Base-by-base conservation (phyloP, 2,113 vertebrate genomes). In the Aptenodytes patagonicus region DNA sequence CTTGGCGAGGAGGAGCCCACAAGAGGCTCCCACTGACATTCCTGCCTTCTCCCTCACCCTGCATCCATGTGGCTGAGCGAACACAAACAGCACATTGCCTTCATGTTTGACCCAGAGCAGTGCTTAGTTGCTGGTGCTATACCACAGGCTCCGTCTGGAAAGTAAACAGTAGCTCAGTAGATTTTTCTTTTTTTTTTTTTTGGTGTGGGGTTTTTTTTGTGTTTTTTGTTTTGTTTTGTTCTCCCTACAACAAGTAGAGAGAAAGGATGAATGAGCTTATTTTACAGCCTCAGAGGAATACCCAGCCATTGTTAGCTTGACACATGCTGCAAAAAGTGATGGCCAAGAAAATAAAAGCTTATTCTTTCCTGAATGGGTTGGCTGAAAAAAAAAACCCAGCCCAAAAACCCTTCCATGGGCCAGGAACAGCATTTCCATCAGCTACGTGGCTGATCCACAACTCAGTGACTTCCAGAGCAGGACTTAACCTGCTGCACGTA, bases 261-360 rank as follows among this genome's bases (percentile, higher is more conserved):
- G 62, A 82, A 91, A 81, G 72, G 80, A 87, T 93, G 92, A 97
- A 95, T 89, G 86, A 87, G 92, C 76, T 95, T 84, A 92, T 93
- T 93, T 92, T 83, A 71, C 72, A 95, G 85, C 72, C 86, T 93
- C 5, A 2, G 76, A 90, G 89, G 65, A 92, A 93, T 87, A 96
- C 64, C 69, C 69, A 42, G 66, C 34, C 80, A 91, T 87, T 97
- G 89, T 94, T 87, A 91, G 44, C 72, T 52, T 78, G 80, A 81
- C 68, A 89, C 34, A 81, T 32, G 64, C 80, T 82, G 36, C 77
- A 89, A 78, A 69, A 96, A 82, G 55, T 47, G 68, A 89, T 51
- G 36, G 64, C 61, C 64, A 91, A 89, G 76, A 87, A 91, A 91
- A 94, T 36, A 90, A 90, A 92, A 72, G 65, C 66, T 93, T 91